Conservation (phyloP, 92 coral and sea anemone species). For the Porites divaricata region DNA sequence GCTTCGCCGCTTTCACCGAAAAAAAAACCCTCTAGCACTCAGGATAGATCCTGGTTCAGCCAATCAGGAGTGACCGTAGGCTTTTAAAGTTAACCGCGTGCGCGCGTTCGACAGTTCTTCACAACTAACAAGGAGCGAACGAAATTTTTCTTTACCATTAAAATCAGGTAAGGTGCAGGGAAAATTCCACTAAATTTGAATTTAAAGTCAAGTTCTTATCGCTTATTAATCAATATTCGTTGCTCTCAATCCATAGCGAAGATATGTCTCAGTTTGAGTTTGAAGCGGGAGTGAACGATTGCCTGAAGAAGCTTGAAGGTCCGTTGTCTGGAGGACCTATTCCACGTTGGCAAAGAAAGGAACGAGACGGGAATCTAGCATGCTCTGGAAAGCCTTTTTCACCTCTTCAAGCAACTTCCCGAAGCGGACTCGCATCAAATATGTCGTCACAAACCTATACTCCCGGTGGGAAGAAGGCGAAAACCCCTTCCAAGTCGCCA, state of each 20-base stretch:
- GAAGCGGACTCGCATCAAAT: conserved; percentile 9
- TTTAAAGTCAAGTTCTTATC: not conserved
- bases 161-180: not conserved
- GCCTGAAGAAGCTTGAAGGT: conserved; percentile 86
- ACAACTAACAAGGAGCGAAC: not conserved
- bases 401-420: conserved; percentile 40
- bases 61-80: conserved; percentile 31
- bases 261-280: conserved; percentile 90
- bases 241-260: not conserved
- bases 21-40: too few species aligned
- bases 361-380: conserved; percentile 50
- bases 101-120: not conserved
- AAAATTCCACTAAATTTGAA: not conserved
- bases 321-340: conserved; percentile 85
- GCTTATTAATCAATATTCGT: not conserved
- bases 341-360: conserved; percentile 97
- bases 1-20: too few species aligned
- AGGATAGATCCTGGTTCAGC: not conserved
- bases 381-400: conserved; percentile 60
- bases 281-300: conserved; percentile 88
- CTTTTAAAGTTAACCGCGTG: conserved; percentile 44
- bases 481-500: conserved; percentile 78
- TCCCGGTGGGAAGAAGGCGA: conserved; percentile 46
- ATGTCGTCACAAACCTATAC: conserved; percentile 45
- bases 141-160: not conserved